Evolutionary conservation across 2,113 vertebrate species (phyloP).

Genomic region (Ellobius talpinus): DNA sequence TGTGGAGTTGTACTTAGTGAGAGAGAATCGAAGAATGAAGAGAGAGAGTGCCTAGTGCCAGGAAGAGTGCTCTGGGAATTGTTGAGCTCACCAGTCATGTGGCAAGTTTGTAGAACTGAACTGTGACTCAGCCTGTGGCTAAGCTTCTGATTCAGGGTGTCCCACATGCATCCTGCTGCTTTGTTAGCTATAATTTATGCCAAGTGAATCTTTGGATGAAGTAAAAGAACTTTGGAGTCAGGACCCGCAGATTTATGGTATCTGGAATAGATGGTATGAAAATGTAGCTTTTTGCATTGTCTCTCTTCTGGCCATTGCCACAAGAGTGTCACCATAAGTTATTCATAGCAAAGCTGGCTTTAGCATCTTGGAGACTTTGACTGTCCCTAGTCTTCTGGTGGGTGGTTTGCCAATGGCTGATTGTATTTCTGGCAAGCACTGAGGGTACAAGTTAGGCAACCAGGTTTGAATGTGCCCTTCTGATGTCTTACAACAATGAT

Average conservation of each 20-base stretch:
- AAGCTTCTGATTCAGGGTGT: not conserved
- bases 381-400: not conserved
- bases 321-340: not conserved
- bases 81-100: not conserved
- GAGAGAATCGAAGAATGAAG: not conserved
- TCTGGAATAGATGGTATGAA: not conserved
- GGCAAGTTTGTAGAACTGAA: not conserved
- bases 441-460: not conserved
- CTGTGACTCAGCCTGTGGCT: not conserved
- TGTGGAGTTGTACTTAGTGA: not conserved
- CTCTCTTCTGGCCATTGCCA: not conserved
- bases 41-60: not conserved
- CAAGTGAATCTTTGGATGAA: not conserved
- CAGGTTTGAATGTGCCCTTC: not conserved
- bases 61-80: not conserved
- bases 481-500: slow-evolving; percentile 1
- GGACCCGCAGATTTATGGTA: not conserved
- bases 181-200: not conserved
- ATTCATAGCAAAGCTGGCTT: not conserved
- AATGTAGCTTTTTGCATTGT: not conserved
- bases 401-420: not conserved
- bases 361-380: not conserved
- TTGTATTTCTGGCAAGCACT: slow-evolving; percentile 8
- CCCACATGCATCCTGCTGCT: not conserved
- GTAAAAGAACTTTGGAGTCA: not conserved